Evolutionary conservation across 64 coral and sea anemone species (phyloP).

Genomic region (Exaiptasia diaphana): DNA sequence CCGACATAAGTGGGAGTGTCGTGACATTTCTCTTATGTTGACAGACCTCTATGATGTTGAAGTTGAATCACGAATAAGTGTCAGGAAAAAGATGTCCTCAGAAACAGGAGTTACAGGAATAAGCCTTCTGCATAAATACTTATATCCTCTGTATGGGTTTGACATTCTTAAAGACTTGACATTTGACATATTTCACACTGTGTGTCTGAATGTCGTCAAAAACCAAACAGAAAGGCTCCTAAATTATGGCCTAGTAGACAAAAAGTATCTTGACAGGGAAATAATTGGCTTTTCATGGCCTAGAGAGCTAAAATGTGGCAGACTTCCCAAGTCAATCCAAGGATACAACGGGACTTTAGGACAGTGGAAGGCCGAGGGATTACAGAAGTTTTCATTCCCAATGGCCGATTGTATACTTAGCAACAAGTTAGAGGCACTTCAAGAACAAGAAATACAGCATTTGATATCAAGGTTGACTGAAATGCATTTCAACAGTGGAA

Average conservation of each 20-base stretch:
- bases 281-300: slow-evolving; percentile 18
- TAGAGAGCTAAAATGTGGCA: slow-evolving; percentile 2
- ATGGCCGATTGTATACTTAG: slow-evolving; percentile 47
- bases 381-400: no score
- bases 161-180: slow-evolving; percentile 21
- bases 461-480: slow-evolving; percentile 47
- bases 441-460: slow-evolving; percentile 24
- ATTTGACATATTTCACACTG: slow-evolving; percentile 21
- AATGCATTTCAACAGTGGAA: slow-evolving; percentile 57
- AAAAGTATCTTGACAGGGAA: background rate
- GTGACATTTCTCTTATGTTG: slow-evolving; percentile 38
- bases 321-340: background rate
- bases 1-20: slow-evolving; percentile 25
- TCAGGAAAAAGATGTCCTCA: slow-evolving; percentile 52
- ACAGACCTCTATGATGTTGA: slow-evolving; percentile 58
- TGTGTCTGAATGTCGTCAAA: slow-evolving; percentile 44
- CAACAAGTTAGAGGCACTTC: background rate
- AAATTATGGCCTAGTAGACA: background rate
- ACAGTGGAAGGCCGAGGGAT: no score
- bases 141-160: slow-evolving; percentile 42
- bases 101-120: slow-evolving; percentile 28
- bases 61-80: slow-evolving; percentile 40
- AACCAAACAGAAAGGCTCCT: slow-evolving; percentile 19
- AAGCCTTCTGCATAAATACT: slow-evolving; percentile 43
- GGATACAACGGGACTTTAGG: no score